Evolutionary conservation across 2,888 invertebrate species (phyloP).

Genomic region (Sinotaia quadrata): DNA sequence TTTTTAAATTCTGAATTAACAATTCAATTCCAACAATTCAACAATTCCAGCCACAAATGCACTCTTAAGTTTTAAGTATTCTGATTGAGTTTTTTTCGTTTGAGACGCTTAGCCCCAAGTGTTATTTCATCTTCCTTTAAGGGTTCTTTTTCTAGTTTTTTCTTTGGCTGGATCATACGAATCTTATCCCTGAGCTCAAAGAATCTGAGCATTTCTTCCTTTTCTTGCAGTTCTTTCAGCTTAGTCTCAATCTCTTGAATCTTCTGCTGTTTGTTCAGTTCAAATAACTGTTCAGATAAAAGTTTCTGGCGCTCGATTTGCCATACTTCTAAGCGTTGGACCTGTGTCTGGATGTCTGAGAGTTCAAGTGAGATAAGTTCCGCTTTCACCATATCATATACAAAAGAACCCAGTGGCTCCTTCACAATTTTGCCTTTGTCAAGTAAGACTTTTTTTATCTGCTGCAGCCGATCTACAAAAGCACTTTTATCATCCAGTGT

Average conservation of each 20-base stretch:
- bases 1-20: no score
- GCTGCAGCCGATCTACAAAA: conserved; percentile 44
- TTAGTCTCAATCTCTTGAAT: conserved; percentile 48
- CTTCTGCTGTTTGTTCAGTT: conserved; percentile 38
- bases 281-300: conserved; percentile 44
- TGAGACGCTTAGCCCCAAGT: conserved; percentile 27
- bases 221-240: conserved; percentile 55
- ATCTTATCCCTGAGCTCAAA: conserved; percentile 59
- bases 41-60: background rate
- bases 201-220: conserved; percentile 61
- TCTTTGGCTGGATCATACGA: conserved; percentile 35
- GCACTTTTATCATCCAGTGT: conserved; percentile 57
- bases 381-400: conserved; percentile 37
- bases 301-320: conserved; percentile 32
- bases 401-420: background rate
- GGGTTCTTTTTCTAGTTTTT: conserved; percentile 21
- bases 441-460: conserved; percentile 18
- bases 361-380: conserved; percentile 43
- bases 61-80: conserved; percentile 5
- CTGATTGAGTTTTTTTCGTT: conserved; percentile 30
- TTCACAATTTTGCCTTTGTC: conserved; percentile 23
- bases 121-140: conserved; percentile 32
- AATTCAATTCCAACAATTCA: no score
- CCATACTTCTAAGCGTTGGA: conserved; percentile 40
- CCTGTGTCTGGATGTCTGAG: conserved; percentile 38